Conservation (phyloP, 2,113 vertebrate species). For the Forbesichthys agassizii region DNA sequence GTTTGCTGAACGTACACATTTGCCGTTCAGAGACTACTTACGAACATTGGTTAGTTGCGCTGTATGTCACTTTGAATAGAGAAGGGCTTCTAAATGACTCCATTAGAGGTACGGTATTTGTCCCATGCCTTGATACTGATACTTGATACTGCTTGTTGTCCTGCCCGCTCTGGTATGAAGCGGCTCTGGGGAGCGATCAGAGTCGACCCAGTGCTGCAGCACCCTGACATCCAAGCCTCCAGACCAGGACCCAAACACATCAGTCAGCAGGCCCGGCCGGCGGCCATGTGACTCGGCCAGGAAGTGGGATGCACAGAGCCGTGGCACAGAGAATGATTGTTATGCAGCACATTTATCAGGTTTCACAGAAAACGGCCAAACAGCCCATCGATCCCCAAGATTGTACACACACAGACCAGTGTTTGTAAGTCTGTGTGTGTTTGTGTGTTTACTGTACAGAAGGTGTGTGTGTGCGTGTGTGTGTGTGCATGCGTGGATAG, state of each 20-base stretch:
- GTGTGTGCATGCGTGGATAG: constrained; percentile 5
- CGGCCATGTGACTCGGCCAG: constrained; percentile 57
- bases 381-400: constrained; percentile 50
- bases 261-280: constrained; percentile 58
- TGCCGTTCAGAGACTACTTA: no score
- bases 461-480: not conserved
- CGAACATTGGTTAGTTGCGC: no score
- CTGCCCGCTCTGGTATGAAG: constrained; percentile 45
- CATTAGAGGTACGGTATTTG: no score
- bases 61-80: no score
- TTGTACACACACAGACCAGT: constrained; percentile 22
- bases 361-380: constrained; percentile 53
- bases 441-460: not conserved
- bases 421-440: not conserved
- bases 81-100: no score
- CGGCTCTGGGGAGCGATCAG: constrained; percentile 54
- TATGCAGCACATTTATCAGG: constrained; percentile 64
- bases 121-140: constrained; percentile 19
- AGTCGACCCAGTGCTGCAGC: constrained; percentile 25
- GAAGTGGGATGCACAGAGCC: constrained; percentile 45
- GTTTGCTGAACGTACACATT: no score
- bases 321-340: constrained; percentile 45
- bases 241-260: constrained; percentile 64
- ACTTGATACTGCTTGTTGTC: constrained; percentile 20
- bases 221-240: constrained; percentile 55